Conservation (phyloP, 2,888 invertebrate species). For the Melieria crassipennis region DNA sequence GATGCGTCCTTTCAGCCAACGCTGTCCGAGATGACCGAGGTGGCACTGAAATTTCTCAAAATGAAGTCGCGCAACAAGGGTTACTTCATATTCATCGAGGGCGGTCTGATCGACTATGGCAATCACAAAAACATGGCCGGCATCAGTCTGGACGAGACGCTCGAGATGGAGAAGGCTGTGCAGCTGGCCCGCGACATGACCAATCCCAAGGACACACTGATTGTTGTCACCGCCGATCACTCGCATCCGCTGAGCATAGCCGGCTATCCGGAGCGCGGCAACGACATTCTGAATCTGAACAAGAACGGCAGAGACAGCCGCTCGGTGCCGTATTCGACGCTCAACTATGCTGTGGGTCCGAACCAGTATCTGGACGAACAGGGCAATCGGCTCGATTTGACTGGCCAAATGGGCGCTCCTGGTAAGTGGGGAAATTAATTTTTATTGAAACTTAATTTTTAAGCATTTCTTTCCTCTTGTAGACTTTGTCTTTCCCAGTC, state of each 20-base stretch:
- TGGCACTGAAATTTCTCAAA: constrained; percentile 72
- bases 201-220: constrained; percentile 75
- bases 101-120: constrained; percentile 79
- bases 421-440: constrained; percentile 4
- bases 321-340: constrained; percentile 70
- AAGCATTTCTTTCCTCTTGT: background rate
- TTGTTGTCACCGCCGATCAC: constrained; percentile 83
- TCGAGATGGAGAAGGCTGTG: constrained; percentile 79
- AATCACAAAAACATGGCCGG: constrained; percentile 76
- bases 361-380: constrained; percentile 48
- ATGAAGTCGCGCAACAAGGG: constrained; percentile 66
- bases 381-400: constrained; percentile 52
- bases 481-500: constrained; percentile 47
- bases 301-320: constrained; percentile 45
- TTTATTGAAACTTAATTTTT: background rate
- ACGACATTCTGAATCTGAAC: constrained; percentile 68
- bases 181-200: constrained; percentile 71
- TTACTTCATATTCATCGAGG: constrained; percentile 71
- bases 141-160: constrained; percentile 78
- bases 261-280: constrained; percentile 74
- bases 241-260: constrained; percentile 79
- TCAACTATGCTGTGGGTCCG: constrained; percentile 80
- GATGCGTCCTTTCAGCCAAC: constrained; percentile 50
- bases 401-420: constrained; percentile 26
- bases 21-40: constrained; percentile 75